These are phyloP conservation scores for Potamilus streckersoni DNA, from an alignment of 1,140 invertebrate genomes.

Conservation along the genomic window DNA sequence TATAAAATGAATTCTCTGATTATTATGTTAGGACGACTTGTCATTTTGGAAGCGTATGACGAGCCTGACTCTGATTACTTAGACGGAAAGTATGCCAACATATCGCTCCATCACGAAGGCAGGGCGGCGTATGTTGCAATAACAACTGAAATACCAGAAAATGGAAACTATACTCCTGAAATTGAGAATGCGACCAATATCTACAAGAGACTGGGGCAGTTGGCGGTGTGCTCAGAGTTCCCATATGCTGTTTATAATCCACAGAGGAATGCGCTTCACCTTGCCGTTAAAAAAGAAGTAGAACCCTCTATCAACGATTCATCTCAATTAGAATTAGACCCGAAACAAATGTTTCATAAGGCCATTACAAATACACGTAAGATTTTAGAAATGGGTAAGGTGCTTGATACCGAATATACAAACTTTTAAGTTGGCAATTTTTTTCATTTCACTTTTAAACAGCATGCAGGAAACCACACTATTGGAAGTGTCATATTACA, in stretches of 20 bases:
- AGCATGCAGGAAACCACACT: too few species aligned
- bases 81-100: conserved; percentile 6
- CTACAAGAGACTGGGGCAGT: conserved; percentile 3
- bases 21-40: conserved; percentile 10
- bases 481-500: too few species aligned
- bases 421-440: too few species aligned
- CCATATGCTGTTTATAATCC: neutral
- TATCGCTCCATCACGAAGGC: conserved; percentile 15
- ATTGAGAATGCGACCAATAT: neutral
- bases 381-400: too few species aligned
- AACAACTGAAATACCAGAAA: neutral
- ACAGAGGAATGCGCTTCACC: too few species aligned
- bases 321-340: neutral
- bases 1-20: too few species aligned
- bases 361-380: neutral
- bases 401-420: too few species aligned
- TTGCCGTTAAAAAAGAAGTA: too few species aligned
- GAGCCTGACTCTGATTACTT: neutral
- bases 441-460: too few species aligned
- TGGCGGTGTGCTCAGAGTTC: conserved; percentile 18
- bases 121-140: conserved; percentile 1
- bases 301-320: too few species aligned
- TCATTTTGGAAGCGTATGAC: conserved; percentile 8
- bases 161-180: too few species aligned
- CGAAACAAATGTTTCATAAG: neutral